Evolutionary conservation across 2,797 vertebrate species (phyloP).

Genomic region (Bryconaethiops microstoma): DNA sequence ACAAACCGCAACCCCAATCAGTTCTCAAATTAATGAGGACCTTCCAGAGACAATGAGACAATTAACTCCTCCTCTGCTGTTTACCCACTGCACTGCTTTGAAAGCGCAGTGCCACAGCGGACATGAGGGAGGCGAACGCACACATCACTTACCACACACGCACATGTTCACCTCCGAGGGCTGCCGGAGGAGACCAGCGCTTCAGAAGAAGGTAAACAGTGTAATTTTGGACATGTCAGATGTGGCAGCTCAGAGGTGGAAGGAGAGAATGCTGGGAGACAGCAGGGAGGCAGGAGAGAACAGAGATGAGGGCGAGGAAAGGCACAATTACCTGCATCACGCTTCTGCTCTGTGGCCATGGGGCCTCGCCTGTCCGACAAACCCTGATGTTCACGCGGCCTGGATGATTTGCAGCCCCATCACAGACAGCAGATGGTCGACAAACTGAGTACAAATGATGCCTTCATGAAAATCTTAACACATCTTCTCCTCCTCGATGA

Average conservation of each 20-base stretch:
- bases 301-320: slow-evolving; percentile 22
- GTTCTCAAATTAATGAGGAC: slow-evolving; percentile 64
- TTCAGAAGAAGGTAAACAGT: slow-evolving; percentile 54
- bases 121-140: slow-evolving; percentile 2
- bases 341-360: background rate
- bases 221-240: slow-evolving; percentile 62
- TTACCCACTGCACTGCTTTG: slow-evolving; percentile 55
- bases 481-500: background rate
- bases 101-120: slow-evolving; percentile 45
- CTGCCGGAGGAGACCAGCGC: background rate
- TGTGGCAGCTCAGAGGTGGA: slow-evolving; percentile 48
- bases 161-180: slow-evolving; percentile 34
- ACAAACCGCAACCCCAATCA: slow-evolving; percentile 54
- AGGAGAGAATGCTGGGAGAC: slow-evolving; percentile 49
- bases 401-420: slow-evolving; percentile 31
- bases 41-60: slow-evolving; percentile 66
- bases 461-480: background rate
- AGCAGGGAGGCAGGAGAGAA: slow-evolving; percentile 40
- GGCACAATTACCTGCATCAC: slow-evolving; percentile 10
- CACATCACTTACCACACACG: background rate
- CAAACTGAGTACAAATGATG: background rate
- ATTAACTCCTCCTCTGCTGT: slow-evolving; percentile 63
- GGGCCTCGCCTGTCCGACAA: background rate
- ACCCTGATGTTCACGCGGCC: background rate
- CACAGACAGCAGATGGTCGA: slow-evolving; percentile 6